A percentile compares a stretch with the other conserved stretches of the same genome.
Conservation (phyloP, 2,797 vertebrate genomes). For the Buphagus erythrorhynchus region DNA sequence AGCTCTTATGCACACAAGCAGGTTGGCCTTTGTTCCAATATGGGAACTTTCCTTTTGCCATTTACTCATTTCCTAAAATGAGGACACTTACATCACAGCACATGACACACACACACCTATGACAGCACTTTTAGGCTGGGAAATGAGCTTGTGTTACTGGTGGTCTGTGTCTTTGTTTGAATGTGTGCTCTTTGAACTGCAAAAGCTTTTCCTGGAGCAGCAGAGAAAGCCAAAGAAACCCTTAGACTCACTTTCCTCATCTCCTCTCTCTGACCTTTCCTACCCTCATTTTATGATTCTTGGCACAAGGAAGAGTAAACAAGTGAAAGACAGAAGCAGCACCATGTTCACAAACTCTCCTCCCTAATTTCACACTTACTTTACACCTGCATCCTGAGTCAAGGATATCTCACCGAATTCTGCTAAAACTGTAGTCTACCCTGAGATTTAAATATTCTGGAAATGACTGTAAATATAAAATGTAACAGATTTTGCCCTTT, state of each 20-base stretch:
- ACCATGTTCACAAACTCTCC: not conserved
- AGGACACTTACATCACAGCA: not conserved
- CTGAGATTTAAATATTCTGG: not conserved
- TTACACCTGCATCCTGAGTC: not conserved
- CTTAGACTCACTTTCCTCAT: not conserved
- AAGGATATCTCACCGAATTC: not conserved
- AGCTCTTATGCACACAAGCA: rapidly evolving
- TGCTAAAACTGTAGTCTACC: not conserved
- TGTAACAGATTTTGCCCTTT: not conserved
- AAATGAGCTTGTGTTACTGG: not conserved
- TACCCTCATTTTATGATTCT: not conserved
- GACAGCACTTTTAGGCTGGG: not conserved
- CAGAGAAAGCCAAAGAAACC: not conserved
- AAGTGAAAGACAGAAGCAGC: not conserved
- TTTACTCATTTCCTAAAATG: not conserved
- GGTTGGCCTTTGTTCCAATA: not conserved
- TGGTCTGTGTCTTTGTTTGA: not conserved
- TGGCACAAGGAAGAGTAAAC: not conserved
- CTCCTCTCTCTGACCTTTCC: not conserved
- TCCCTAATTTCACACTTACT: not conserved
- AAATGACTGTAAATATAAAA: not conserved
- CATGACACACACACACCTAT: not conserved
- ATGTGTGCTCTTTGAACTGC: not conserved
- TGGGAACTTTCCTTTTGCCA: not conserved
- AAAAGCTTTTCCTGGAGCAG: not conserved